Evolutionary conservation across 2,113 vertebrate genomes (phyloP).

Genomic region (Physeter macrocephalus): DNA sequence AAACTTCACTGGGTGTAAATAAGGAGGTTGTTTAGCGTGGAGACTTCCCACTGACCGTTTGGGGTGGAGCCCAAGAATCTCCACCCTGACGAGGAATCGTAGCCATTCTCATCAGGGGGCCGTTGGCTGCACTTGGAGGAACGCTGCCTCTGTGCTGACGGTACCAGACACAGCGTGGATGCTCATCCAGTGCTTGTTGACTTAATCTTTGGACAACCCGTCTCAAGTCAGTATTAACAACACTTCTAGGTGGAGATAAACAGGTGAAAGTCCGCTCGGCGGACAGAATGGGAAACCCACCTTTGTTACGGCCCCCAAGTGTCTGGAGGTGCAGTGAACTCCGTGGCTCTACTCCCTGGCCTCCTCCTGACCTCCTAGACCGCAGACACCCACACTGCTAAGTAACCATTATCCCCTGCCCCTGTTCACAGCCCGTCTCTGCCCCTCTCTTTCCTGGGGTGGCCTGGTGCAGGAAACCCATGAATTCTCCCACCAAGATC

Average conservation of each 20-base stretch:
- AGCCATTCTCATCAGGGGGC: background rate
- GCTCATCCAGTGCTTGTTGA: background rate
- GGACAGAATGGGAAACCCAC: accelerated
- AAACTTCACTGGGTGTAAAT: background rate
- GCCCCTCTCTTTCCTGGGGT: background rate
- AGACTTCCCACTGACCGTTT: background rate
- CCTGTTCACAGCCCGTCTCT: background rate
- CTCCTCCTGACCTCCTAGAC: background rate
- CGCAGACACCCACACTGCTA: no score
- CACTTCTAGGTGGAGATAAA: background rate
- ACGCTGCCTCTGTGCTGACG: accelerated
- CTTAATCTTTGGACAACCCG: background rate
- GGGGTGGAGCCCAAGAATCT: background rate
- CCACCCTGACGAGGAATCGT: background rate
- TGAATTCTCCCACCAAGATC: background rate
- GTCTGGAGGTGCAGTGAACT: background rate
- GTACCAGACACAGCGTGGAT: background rate
- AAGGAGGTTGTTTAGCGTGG: background rate
- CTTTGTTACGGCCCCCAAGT: background rate
- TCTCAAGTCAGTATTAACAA: background rate
- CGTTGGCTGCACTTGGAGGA: background rate
- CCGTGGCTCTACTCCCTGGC: background rate
- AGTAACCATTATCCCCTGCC: background rate
- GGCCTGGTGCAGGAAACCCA: background rate
- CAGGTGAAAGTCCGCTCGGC: background rate